Evolutionary conservation across 2,113 vertebrate genomes (phyloP).

Genomic region (Amphiprion ocellaris): DNA sequence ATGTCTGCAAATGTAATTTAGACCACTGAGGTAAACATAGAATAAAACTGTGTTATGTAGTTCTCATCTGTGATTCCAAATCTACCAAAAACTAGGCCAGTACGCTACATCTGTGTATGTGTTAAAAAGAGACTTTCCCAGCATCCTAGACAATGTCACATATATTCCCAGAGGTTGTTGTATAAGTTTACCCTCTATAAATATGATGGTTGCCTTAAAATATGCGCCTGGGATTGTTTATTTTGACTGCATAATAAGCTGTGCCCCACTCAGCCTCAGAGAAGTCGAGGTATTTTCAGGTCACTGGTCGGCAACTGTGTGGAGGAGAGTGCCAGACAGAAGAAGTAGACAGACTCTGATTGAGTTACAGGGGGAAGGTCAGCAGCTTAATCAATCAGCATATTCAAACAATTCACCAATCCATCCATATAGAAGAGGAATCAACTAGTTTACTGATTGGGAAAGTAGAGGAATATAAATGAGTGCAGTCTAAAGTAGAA

Average conservation of each 20-base stretch:
- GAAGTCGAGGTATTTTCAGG: background rate
- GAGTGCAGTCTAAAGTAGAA: background rate
- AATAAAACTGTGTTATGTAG: background rate
- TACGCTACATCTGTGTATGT: background rate
- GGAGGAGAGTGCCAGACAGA: background rate
- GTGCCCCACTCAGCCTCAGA: background rate
- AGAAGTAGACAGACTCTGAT: background rate
- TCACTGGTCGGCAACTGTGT: background rate
- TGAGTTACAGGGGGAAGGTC: background rate
- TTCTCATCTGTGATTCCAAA: background rate
- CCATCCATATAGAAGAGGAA: background rate
- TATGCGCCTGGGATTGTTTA: background rate
- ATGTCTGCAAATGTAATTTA: background rate
- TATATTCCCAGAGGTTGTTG: background rate
- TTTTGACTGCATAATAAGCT: conserved; percentile 7
- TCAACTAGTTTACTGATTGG: background rate
- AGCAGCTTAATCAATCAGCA: conserved; percentile 1
- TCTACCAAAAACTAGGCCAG: background rate
- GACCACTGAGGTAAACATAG: background rate
- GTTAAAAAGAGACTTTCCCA: background rate
- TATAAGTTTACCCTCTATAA: conserved; percentile 18
- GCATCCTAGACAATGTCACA: background rate
- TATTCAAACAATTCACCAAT: background rate
- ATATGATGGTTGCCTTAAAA: conserved; percentile 1
- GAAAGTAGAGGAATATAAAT: background rate